Conservation (phyloP, 2,888 invertebrate genomes). For the Latheticus oryzae region DNA sequence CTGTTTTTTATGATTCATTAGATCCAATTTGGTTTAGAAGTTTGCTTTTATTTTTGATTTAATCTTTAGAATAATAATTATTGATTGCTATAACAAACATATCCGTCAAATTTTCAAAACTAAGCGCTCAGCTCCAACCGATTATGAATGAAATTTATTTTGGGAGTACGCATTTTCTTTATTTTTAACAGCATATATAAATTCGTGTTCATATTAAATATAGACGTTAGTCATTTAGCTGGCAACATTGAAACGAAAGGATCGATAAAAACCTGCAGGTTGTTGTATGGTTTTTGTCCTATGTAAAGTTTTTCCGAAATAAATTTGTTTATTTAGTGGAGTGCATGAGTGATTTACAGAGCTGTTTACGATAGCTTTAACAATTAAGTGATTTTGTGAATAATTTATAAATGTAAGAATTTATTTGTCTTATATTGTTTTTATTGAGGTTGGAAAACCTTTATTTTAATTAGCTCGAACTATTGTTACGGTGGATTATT, state of each 20-base stretch:
- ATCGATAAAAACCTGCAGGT: slow-evolving; percentile 17
- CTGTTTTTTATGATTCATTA: no score
- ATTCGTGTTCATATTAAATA: slow-evolving; percentile 7
- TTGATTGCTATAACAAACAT: no score
- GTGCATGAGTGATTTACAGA: slow-evolving; percentile 1
- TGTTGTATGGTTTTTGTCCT: slow-evolving; percentile 5
- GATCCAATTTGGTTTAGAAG: no score
- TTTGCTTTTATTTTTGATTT: no score
- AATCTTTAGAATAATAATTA: no score
- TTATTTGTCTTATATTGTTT: no score
- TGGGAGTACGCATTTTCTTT: slow-evolving; percentile 9
- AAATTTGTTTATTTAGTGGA: slow-evolving; percentile 1
- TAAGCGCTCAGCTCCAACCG: not conserved
- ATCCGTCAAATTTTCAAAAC: not conserved
- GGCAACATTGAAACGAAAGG: slow-evolving; percentile 11
- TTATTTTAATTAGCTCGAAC: no score
- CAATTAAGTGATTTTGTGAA: not conserved
- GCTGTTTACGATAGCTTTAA: not conserved
- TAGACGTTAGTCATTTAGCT: slow-evolving; percentile 8
- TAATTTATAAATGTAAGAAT: no score
- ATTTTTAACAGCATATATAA: slow-evolving; percentile 9
- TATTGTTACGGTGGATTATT: no score
- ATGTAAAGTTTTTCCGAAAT: slow-evolving; percentile 15
- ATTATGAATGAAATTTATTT: slow-evolving; percentile 26
- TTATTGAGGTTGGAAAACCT: no score